Evolutionary conservation across 1,140 invertebrate genomes (phyloP), one percentile per base, ranked within the genome.

Genomic region (Aphidius ervi): DNA sequence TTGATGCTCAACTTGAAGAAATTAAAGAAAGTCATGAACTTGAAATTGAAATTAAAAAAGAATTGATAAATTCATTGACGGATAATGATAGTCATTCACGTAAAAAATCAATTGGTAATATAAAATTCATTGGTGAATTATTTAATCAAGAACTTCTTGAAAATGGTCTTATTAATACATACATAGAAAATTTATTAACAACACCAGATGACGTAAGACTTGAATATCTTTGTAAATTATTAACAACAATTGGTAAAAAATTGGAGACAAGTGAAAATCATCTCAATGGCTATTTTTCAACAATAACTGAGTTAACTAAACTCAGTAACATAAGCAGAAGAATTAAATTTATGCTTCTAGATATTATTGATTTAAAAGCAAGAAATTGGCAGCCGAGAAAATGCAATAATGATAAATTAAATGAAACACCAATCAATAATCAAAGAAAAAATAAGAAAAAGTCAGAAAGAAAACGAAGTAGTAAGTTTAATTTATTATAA

Each of bases 261-360:
- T 80, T 96, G n/a, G 94, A 97, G 77, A 80, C 68, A 31, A 85
- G 86, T 61, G 74, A 37, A 23, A 43, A 61, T 41, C 45, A 9
- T 39, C 46, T 63, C 8, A 8, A 56, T 66, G 48, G 57, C n/a
- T 86, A 86, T 59, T 91, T 94, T 69, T 78, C 80, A 46, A 83
- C 83, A 66, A 89, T 94, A 87, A 81, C 85, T 62, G 78, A 83
- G 1, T 85, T 91, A 52, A 82, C 86, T 2, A 72, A 83, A 67
- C 82, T 82, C 10, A 4, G 23, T 4, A 83, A 83, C 68, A 86
- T 91, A 4, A 90, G 87, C 59, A 90, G 88, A 20, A 82, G 93
- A 65, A 88, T 94, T 16, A 82, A 92, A n/a, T 97, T 97, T 74
- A 95, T 96, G 92, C 79, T 98, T 23, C 91, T 95, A 84, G 95